Conservation (phyloP, 2,113 vertebrate genomes). For the Grammomys surdaster region DNA sequence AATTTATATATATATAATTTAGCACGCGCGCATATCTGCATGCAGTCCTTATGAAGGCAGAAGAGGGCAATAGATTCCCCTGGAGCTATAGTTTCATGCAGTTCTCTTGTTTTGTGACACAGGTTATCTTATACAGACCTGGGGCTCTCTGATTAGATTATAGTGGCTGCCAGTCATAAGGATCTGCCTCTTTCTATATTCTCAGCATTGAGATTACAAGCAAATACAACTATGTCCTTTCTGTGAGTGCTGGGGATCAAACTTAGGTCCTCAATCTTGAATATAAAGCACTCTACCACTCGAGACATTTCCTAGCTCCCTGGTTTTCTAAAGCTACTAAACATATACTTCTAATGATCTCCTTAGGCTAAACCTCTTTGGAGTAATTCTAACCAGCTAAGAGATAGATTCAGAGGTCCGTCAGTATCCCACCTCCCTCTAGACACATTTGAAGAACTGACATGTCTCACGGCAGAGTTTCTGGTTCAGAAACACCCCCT, state of each 20-base stretch:
- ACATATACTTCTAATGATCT: neutral
- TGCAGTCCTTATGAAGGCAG: too few relatives aligned
- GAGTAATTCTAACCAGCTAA: neutral
- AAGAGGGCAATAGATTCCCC: neutral
- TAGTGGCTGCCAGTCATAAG: neutral
- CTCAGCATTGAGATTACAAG: neutral
- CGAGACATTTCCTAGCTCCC: too few relatives aligned
- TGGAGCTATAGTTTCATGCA: too few relatives aligned
- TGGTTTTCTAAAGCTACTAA: constrained; percentile 6
- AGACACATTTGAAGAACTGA: neutral
- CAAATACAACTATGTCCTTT: neutral
- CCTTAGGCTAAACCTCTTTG: neutral
- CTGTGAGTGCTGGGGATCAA: neutral
- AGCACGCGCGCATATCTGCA: too few relatives aligned
- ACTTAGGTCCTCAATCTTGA: neutral
- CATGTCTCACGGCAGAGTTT: neutral
- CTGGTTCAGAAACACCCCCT: neutral
- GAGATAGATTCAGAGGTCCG: neutral
- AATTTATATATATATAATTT: too few relatives aligned
- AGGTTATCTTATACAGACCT: neutral
- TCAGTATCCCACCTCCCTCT: neutral
- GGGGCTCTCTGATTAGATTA: neutral
- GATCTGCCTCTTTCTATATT: neutral
- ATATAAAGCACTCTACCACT: neutral
- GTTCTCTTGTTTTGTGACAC: neutral